A percentile compares a stretch with the other conserved stretches of the same genome.
phyloP scores from a whole-genome alignment of 2,888 invertebrate genomes.

The Rhynchonema sp. region DNA sequence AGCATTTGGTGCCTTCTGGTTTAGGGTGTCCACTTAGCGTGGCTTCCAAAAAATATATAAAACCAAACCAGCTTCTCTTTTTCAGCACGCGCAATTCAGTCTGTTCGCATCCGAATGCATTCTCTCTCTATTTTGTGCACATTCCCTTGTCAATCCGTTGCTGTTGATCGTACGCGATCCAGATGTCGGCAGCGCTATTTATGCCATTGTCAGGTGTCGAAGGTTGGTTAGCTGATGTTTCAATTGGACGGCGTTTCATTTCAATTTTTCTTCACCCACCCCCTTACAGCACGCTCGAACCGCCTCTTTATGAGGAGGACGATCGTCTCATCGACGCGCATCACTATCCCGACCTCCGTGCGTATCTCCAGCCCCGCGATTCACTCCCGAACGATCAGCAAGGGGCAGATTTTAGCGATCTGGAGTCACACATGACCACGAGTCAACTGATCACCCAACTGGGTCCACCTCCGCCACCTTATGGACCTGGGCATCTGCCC shows the following conservation, averaged over 20 bases:
- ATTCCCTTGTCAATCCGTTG: background rate
- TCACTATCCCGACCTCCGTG: too few relatives aligned
- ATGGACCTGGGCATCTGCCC: background rate
- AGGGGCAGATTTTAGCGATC: too few relatives aligned
- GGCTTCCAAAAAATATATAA: background rate
- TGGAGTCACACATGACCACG: background rate
- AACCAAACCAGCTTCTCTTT: background rate
- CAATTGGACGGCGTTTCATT: too few relatives aligned
- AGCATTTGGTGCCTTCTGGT: too few relatives aligned
- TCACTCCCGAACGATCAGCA: too few relatives aligned
- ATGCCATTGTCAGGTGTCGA: background rate
- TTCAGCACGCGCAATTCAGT: background rate
- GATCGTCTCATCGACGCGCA: too few relatives aligned
- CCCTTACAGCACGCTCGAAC: too few relatives aligned
- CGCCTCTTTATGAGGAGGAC: too few relatives aligned
- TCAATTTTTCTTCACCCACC: too few relatives aligned
- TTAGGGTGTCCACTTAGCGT: too few relatives aligned
- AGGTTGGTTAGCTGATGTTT: too few relatives aligned
- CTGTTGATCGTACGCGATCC: background rate
- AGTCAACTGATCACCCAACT: background rate
- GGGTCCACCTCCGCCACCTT: background rate
- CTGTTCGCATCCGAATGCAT: background rate
- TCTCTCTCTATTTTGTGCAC: background rate
- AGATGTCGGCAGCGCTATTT: background rate
- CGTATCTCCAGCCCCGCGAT: too few relatives aligned